Evolutionary conservation across 1,140 invertebrate species (phyloP).

Genomic region (Dryas iulia): DNA sequence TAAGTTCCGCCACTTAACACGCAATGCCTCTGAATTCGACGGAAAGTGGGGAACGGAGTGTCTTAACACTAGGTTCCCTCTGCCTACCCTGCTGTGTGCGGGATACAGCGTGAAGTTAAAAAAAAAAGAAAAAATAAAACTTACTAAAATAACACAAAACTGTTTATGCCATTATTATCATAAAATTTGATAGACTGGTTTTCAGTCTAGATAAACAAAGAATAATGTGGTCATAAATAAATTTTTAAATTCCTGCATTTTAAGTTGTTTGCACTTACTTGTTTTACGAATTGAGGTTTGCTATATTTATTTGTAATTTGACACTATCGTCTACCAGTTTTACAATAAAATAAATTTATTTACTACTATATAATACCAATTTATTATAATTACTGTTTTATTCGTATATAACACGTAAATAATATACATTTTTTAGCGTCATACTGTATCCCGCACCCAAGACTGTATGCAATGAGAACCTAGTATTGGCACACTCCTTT

Average conservation of each 20-base stretch:
- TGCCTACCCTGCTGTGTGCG: too few species aligned
- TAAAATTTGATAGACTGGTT: neutral
- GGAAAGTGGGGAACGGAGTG: too few species aligned
- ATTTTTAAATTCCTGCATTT: slow-evolving; percentile 1
- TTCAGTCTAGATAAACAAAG: neutral
- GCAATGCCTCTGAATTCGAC: neutral
- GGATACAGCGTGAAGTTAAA: too few species aligned
- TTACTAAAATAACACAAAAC: neutral
- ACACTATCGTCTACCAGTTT: neutral
- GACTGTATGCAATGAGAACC: too few species aligned
- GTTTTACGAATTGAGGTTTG: neutral
- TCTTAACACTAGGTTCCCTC: too few species aligned
- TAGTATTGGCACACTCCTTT: too few species aligned
- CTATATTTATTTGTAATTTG: neutral
- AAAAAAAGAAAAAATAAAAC: too few species aligned
- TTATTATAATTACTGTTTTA: neutral
- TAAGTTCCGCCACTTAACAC: neutral
- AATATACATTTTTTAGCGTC: too few species aligned
- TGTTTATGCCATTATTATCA: neutral
- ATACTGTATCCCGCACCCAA: too few species aligned
- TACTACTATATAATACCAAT: neutral
- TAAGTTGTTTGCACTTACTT: neutral
- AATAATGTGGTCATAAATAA: neutral
- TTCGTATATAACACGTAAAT: too few species aligned
- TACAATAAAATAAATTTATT: neutral